A percentile compares a stretch with the other conserved stretches of the same genome.
Conservation (phyloP, 2,113 vertebrate genomes). For the Pedionomus torquatus region DNA sequence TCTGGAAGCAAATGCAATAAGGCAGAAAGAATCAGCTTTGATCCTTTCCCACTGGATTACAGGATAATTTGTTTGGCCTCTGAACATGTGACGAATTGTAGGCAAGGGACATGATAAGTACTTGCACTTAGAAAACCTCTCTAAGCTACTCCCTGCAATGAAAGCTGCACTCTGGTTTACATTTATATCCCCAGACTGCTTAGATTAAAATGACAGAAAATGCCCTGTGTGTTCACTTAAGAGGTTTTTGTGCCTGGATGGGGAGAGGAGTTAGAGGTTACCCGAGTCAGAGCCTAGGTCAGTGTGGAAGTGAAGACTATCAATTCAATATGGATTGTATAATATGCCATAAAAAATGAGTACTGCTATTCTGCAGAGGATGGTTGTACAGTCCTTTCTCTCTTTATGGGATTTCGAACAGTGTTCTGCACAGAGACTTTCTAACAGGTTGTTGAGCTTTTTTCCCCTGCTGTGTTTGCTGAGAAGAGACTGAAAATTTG, state of each 20-base stretch:
- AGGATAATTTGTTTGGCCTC: conserved; percentile 33
- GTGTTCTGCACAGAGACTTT: background rate
- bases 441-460: background rate
- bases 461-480: accelerated
- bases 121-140: background rate
- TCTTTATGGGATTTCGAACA: background rate
- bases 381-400: background rate
- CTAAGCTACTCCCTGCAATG: background rate
- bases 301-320: accelerated
- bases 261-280: background rate
- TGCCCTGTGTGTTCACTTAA: background rate
- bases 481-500: background rate
- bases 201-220: background rate
- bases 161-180: background rate
- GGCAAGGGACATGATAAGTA: background rate
- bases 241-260: background rate
- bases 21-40: conserved; percentile 25
- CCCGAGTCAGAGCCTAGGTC: background rate
- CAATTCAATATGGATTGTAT: accelerated
- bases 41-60: conserved; percentile 35
- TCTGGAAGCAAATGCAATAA: background rate
- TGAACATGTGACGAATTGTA: background rate
- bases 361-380: background rate
- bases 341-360: background rate
- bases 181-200: background rate